Conservation (phyloP, 2,797 vertebrate species). For the Pangasius krempfi region DNA sequence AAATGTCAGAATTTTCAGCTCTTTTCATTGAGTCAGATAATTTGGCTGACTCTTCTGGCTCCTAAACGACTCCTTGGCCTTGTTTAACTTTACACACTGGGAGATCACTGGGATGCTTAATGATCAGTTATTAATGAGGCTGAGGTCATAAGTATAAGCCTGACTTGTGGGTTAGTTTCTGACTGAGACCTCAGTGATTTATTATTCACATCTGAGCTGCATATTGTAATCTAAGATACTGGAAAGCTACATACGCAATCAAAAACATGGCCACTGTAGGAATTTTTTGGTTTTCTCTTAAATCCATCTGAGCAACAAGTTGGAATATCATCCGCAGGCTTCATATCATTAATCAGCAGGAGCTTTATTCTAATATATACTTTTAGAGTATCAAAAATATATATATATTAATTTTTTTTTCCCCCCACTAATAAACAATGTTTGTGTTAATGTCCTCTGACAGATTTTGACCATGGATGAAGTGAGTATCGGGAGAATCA, state of each 20-base stretch:
- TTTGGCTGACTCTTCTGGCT: background rate
- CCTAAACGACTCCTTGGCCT: background rate
- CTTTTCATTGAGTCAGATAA: background rate
- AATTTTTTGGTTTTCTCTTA: background rate
- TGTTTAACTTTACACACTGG: background rate
- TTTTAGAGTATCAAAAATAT: background rate
- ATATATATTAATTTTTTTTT: too few relatives aligned
- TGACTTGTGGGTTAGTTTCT: background rate
- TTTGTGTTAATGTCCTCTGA: background rate
- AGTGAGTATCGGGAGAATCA: conserved; percentile 92
- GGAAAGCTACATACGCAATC: background rate
- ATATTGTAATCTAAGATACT: background rate
- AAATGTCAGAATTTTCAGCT: background rate
- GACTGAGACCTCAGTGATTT: background rate
- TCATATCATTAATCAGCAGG: too few relatives aligned
- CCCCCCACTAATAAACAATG: background rate
- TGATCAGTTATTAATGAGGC: background rate
- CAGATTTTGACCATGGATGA: conserved; percentile 91
- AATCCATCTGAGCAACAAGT: background rate
- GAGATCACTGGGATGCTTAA: background rate
- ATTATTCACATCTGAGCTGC: background rate
- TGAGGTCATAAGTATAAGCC: background rate
- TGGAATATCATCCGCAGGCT: background rate
- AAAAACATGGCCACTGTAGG: background rate
- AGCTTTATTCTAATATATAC: background rate